Base-by-base conservation (phyloP, 2,888 invertebrate species). In the Cephonodes hylas region DNA sequence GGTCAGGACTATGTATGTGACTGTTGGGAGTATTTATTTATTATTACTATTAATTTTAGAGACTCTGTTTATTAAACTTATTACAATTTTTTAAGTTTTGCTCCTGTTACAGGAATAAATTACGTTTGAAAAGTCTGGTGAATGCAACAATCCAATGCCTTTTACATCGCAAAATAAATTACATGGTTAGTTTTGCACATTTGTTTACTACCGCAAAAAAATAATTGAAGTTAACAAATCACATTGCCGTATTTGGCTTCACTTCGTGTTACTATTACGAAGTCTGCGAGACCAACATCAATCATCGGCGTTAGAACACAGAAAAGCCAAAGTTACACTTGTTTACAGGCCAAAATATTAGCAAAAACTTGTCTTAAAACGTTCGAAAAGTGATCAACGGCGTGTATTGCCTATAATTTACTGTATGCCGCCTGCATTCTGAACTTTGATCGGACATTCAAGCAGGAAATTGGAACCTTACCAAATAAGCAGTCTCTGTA, bases 381-480 rank as follows among this genome's bases (percentile, higher is more conserved):
- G 38, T n/a, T n/a, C 10, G n/a, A 38, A 38, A 38, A 38, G 38
- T 38, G 38, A 38, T 38, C 38, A 38, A 38, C 38, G 3, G 38
- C 38, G 5, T 38, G n/a, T n/a, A 8, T 23, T 3, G 20, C 4
- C 10, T 48, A 23, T 46, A 22, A 23, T 46, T 46, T 46, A 23
- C 5, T 22, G 23, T 5, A 23, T 44, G 10, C 53, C 53, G 53
- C 31, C 18, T 31, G 18, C 18, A 15, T 18, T 5, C 6, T 18
- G 31, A 53, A 53, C 53, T 31, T 53, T 31, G 48, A 15, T 7
- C 45, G 23, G n/a, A 10, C 18, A 45, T 22, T 23, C 45, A 27
- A 53, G 27, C 53, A 53, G 53, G 53, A 53, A 53, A 53, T 53
- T 53, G 53, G 53, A 27, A 31, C 53, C 53, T 18, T 31, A 31